Conservation (phyloP, 2,888 invertebrate genomes). For the Vesta saturnalis region DNA sequence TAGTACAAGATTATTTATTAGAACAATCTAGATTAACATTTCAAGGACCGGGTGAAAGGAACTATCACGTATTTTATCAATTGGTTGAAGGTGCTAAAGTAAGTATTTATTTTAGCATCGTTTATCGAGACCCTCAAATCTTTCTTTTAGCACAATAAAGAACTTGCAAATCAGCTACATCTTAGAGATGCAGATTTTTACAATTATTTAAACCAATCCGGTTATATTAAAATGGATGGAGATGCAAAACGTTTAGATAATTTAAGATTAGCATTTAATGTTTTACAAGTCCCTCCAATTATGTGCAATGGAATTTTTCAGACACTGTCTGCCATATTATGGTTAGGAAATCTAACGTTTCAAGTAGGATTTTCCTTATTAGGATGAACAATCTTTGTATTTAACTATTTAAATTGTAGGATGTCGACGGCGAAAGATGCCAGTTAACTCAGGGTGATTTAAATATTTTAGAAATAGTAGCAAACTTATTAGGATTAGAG, state of each 20-base stretch:
- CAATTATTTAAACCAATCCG: conserved; percentile 85
- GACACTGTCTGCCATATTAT: conserved; percentile 87
- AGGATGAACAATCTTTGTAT: background rate
- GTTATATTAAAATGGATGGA: conserved; percentile 74
- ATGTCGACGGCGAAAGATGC: conserved; percentile 88
- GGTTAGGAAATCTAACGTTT: conserved; percentile 90
- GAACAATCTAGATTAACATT: conserved; percentile 92
- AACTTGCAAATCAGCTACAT: conserved; percentile 77
- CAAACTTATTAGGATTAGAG: conserved; percentile 78
- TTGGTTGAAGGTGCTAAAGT: conserved; percentile 85
- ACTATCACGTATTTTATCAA: conserved; percentile 93
- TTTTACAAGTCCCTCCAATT: conserved; percentile 84
- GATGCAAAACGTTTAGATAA: conserved; percentile 82
- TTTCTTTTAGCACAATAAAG: conserved; percentile 71
- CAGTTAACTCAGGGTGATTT: conserved; percentile 77
- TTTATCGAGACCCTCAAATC: conserved; percentile 22
- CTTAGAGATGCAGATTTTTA: conserved; percentile 80
- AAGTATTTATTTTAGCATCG: conserved; percentile 5
- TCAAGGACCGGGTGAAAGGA: conserved; percentile 86
- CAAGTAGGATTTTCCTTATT: conserved; percentile 62
- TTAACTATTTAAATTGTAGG: conserved; percentile 62
- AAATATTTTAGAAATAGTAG: conserved; percentile 78
- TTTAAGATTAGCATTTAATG: conserved; percentile 87
- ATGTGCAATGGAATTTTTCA: conserved; percentile 92
- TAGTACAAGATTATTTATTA: conserved; percentile 89